Evolutionary conservation across 2,888 invertebrate genomes (phyloP).

Genomic region (Phortica okadai): DNA sequence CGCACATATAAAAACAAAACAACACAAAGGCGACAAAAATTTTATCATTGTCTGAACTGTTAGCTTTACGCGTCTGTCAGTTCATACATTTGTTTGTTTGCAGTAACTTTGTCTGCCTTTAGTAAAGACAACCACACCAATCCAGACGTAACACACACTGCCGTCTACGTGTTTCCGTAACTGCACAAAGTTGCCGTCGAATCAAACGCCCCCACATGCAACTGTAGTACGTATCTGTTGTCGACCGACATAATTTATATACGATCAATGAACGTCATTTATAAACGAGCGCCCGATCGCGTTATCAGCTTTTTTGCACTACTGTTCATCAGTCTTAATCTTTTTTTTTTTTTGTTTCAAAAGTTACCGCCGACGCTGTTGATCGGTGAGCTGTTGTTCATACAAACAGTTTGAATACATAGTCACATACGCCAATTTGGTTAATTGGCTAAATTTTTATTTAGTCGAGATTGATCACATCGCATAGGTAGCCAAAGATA

Average conservation of each 20-base stretch:
- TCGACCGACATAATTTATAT: constrained; percentile 33
- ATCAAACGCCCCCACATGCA: background rate
- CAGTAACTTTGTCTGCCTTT: too few species aligned
- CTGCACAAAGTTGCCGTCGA: too few species aligned
- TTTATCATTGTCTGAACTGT: too few species aligned
- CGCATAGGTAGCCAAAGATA: constrained; percentile 61
- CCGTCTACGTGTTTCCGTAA: too few species aligned
- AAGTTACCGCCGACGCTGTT: too few species aligned
- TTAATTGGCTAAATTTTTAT: constrained; percentile 71
- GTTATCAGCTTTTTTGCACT: constrained; percentile 37
- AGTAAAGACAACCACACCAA: background rate
- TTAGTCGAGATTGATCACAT: constrained; percentile 47
- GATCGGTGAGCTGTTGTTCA: too few species aligned
- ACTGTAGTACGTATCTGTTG: background rate
- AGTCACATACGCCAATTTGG: constrained; percentile 56
- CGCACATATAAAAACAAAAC: too few species aligned
- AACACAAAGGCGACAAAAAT: too few species aligned
- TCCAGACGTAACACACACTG: background rate
- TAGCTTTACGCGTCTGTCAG: too few species aligned
- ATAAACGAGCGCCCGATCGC: constrained; percentile 41
- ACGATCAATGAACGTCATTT: constrained; percentile 48
- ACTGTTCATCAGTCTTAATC: background rate
- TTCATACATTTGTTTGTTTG: too few species aligned
- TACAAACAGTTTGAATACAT: background rate
- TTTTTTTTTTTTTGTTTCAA: background rate